Percentiles rank a stretch among this genome's conserved stretches.
Conservation (phyloP, 1,140 invertebrate species). For the Cotesia vestalis region DNA sequence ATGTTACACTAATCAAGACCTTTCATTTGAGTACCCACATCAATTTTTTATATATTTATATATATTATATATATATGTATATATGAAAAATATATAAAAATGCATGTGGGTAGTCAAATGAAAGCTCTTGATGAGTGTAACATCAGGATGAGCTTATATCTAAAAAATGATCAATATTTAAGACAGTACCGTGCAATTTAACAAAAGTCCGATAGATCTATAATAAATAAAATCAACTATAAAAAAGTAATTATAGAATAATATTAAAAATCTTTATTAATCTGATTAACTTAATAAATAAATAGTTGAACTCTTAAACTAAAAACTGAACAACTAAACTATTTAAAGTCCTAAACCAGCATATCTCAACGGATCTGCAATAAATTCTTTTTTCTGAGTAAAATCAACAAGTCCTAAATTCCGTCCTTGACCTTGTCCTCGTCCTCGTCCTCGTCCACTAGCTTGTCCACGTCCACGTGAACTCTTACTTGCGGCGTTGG, state of each 20-base stretch:
- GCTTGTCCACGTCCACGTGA: conserved; percentile 5
- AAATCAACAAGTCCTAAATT: conserved; percentile 54
- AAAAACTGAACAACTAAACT: background rate
- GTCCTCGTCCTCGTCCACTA: background rate
- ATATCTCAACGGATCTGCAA: conserved; percentile 50
- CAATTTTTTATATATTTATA: too few relatives aligned
- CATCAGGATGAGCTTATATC: too few relatives aligned
- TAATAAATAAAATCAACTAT: background rate
- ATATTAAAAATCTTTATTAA: background rate
- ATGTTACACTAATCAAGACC: too few relatives aligned
- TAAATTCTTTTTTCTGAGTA: conserved; percentile 49
- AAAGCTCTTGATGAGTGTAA: too few relatives aligned
- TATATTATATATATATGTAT: too few relatives aligned
- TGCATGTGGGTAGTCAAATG: too few relatives aligned
- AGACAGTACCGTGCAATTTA: too few relatives aligned
- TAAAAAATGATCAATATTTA: too few relatives aligned
- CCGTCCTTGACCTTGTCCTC: background rate
- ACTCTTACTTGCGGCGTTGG: background rate
- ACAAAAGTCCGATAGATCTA: too few relatives aligned
- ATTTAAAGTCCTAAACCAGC: conserved; percentile 37
- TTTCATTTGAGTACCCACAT: too few relatives aligned
- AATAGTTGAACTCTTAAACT: background rate
- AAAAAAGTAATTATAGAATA: conserved; percentile 32
- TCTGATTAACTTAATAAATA: conserved; percentile 29
- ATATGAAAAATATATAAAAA: too few relatives aligned